Evolutionary conservation across 2,113 vertebrate genomes (phyloP).

Genomic region (Colinus virginianus): DNA sequence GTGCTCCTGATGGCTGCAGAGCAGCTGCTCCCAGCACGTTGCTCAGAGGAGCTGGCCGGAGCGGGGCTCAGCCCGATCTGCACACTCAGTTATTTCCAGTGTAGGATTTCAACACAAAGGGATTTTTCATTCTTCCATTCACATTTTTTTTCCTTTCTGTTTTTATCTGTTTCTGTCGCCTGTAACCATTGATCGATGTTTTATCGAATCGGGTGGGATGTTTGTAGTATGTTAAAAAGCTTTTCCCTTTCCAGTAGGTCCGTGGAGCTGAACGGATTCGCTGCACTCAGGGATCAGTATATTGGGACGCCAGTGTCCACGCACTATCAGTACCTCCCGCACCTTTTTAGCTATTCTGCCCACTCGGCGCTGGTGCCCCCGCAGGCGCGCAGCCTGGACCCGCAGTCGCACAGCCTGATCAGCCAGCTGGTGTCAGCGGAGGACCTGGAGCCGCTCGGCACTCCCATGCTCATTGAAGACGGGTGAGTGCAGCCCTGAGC

Average conservation of each 20-base stretch:
- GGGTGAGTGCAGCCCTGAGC: slow-evolving; percentile 82
- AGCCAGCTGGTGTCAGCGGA: slow-evolving; percentile 93
- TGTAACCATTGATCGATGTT: no score
- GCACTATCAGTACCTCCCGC: slow-evolving; percentile 95
- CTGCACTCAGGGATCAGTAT: slow-evolving; percentile 94
- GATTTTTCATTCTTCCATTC: not conserved
- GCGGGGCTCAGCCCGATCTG: not conserved
- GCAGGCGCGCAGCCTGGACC: slow-evolving; percentile 89
- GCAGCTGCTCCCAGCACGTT: not conserved
- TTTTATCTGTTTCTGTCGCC: not conserved
- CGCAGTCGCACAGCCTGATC: slow-evolving; percentile 93
- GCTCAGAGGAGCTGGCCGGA: fast-evolving
- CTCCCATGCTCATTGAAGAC: slow-evolving; percentile 97
- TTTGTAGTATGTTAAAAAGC: not conserved
- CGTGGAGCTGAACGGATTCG: slow-evolving; percentile 92
- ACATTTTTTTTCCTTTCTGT: not conserved
- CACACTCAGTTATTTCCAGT: fast-evolving
- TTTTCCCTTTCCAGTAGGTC: slow-evolving; percentile 85
- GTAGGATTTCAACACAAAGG: not conserved
- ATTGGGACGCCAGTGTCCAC: slow-evolving; percentile 90
- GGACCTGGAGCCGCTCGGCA: slow-evolving; percentile 90
- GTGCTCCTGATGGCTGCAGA: not conserved
- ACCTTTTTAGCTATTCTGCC: slow-evolving; percentile 92
- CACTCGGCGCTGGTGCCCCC: slow-evolving; percentile 90
- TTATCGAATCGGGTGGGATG: fast-evolving